Evolutionary conservation across 2,888 invertebrate genomes (phyloP).

Genomic region (Nematopogon swammerdamellus): DNA sequence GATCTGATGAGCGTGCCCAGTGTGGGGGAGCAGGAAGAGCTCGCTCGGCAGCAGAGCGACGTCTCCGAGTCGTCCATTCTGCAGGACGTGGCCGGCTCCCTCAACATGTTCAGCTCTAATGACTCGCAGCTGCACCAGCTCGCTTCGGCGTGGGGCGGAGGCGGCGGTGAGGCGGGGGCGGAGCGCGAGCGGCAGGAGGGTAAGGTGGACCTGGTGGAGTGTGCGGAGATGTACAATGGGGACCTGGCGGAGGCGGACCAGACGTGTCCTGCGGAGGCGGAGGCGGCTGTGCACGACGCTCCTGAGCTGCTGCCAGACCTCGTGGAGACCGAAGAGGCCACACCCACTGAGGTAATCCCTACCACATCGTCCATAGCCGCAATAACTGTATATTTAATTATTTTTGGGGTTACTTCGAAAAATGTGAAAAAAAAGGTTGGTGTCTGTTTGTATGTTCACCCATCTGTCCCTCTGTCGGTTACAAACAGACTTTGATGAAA

Average conservation of each 20-base stretch:
- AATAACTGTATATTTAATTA: no score
- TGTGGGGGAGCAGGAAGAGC: conserved; percentile 23
- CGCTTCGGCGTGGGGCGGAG: conserved; percentile 33
- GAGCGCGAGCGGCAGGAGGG: conserved; percentile 27
- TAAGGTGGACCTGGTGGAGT: conserved; percentile 43
- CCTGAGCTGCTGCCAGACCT: conserved; percentile 42
- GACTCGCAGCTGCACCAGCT: conserved; percentile 36
- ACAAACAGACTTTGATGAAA: no score
- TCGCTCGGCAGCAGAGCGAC: conserved; percentile 22
- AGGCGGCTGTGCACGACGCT: conserved; percentile 19
- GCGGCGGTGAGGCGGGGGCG: conserved; percentile 26
- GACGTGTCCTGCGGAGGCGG: conserved; percentile 50
- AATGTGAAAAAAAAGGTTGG: no score
- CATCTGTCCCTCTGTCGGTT: no score
- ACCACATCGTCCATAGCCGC: neutral
- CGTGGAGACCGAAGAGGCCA: conserved; percentile 47
- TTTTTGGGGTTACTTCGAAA: no score
- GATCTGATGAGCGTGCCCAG: conserved; percentile 29
- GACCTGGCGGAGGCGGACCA: conserved; percentile 82
- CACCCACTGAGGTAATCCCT: conserved; percentile 50
- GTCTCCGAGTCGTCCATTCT: conserved; percentile 31
- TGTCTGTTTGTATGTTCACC: no score
- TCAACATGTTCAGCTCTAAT: conserved; percentile 36
- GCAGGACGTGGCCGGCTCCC: conserved; percentile 46
- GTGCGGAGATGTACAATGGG: conserved; percentile 61